A percentile compares a stretch with the other conserved stretches of the same genome.
Conservation (phyloP, 2,797 vertebrate species). For the Vespertilio murinus region DNA sequence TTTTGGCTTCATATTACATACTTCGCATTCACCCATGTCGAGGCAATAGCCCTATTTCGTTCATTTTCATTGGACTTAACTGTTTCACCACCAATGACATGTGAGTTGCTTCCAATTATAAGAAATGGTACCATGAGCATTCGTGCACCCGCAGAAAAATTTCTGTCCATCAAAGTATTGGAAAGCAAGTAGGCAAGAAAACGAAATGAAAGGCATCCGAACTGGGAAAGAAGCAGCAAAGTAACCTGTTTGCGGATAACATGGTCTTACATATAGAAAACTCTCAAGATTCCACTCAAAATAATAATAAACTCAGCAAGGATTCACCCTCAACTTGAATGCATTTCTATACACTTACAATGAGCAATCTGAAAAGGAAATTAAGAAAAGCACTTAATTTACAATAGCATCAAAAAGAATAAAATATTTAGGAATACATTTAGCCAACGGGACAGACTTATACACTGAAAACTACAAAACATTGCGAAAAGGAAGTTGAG, state of each 20-base stretch:
- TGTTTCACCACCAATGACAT: neutral
- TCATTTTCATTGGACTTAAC: neutral
- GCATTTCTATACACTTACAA: neutral
- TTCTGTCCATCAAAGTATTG: neutral
- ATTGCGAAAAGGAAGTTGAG: neutral
- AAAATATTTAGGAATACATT: constrained; percentile 5
- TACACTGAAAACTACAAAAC: neutral
- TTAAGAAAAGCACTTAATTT: neutral
- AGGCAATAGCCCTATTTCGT: neutral
- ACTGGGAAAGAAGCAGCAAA: neutral
- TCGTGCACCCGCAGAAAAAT: neutral
- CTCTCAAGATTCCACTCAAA: neutral
- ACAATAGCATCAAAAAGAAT: neutral
- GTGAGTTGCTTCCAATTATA: neutral
- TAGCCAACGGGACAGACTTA: neutral
- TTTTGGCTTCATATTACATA: neutral
- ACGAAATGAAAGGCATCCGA: neutral
- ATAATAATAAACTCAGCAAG: neutral
- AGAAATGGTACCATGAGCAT: neutral
- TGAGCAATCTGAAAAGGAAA: neutral
- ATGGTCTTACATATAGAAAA: neutral
- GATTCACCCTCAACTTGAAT: neutral
- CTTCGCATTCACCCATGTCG: neutral
- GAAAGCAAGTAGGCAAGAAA: neutral
- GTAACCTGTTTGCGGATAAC: neutral